Conservation (phyloP, 2,113 vertebrate genomes). For the Micronycteris hirsuta region DNA sequence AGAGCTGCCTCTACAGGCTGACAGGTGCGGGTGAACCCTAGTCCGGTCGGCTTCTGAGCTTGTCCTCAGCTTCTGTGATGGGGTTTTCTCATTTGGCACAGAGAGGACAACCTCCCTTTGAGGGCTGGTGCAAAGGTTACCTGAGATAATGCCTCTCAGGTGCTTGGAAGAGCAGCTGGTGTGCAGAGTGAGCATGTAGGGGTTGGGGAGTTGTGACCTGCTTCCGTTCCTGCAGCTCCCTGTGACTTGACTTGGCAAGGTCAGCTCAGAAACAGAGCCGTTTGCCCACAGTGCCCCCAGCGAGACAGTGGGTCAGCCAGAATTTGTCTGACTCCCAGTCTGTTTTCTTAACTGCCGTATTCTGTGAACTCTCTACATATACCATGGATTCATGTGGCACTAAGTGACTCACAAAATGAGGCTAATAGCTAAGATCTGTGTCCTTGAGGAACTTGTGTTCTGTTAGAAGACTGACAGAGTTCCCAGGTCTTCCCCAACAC, state of each 20-base stretch:
- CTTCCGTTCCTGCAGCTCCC: background rate
- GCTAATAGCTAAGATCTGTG: background rate
- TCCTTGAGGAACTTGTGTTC: background rate
- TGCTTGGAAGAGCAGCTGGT: background rate
- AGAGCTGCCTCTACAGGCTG: background rate
- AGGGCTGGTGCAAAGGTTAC: background rate
- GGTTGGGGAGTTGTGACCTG: background rate
- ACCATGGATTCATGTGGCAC: rapidly evolving
- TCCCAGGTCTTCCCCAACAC: background rate
- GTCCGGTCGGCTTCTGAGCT: too few relatives aligned
- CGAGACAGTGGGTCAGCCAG: background rate
- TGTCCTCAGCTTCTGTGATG: background rate
- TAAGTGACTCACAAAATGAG: background rate
- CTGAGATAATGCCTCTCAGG: background rate
- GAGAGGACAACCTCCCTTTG: background rate
- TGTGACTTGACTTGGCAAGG: background rate
- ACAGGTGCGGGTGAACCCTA: background rate
- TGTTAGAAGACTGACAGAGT: background rate
- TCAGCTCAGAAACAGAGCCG: background rate
- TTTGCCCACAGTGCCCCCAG: background rate
- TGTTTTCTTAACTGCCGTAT: background rate
- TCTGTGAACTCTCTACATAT: rapidly evolving
- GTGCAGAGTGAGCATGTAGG: background rate
- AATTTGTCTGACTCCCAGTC: background rate
- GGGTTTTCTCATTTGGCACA: background rate